Evolutionary conservation across 2,797 vertebrate genomes (phyloP).

Genomic region (Podargus strigoides): DNA sequence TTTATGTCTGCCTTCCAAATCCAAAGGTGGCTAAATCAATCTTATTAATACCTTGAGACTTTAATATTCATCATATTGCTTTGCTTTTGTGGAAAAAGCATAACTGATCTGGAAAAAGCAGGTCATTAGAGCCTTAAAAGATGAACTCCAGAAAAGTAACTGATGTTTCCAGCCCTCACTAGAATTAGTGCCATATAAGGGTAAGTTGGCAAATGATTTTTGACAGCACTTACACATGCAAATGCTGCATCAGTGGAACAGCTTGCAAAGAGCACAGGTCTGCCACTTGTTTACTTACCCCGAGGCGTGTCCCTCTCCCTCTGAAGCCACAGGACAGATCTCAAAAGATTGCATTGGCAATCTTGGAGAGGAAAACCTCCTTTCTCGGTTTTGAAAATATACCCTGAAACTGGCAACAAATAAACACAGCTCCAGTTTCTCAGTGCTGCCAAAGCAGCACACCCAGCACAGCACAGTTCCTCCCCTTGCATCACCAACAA

Average conservation of each 20-base stretch:
- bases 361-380: background rate
- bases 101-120: background rate
- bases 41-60: background rate
- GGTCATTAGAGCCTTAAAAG: background rate
- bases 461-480: background rate
- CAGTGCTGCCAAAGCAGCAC: constrained; percentile 8
- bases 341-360: background rate
- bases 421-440: background rate
- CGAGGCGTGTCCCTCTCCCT: background rate
- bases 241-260: background rate
- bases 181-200: background rate
- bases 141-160: background rate
- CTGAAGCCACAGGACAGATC: background rate
- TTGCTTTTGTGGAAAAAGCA: background rate
- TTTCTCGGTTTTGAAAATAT: background rate
- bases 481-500: background rate
- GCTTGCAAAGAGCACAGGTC: background rate
- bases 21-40: background rate
- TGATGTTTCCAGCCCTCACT: background rate
- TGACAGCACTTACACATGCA: constrained; percentile 7
- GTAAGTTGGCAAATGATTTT: background rate
- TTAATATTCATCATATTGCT: background rate
- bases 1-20: background rate
- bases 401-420: background rate
- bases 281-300: background rate